A percentile compares a stretch with the other conserved stretches of the same genome.
Conservation (phyloP, 1,140 invertebrate species). For the Holcopasites calliopsidis region DNA sequence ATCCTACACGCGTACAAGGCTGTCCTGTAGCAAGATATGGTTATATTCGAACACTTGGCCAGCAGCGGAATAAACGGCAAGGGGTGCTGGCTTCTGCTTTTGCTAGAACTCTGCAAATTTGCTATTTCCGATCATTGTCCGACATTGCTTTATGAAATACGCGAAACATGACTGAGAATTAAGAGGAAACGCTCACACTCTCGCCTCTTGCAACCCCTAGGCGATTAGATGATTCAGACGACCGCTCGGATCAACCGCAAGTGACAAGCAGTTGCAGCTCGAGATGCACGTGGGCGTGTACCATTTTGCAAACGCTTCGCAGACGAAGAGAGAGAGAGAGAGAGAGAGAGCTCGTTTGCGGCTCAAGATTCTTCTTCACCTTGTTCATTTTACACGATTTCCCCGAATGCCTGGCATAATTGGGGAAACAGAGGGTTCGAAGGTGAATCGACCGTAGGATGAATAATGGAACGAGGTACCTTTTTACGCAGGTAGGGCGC, state of each 20-base stretch:
- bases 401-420: not conserved
- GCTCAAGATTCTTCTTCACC: not conserved
- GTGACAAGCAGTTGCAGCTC: not conserved
- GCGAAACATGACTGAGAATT: not conserved
- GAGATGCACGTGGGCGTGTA: constrained; percentile 50
- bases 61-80: not conserved
- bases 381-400: not conserved
- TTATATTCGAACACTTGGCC: not conserved
- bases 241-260: constrained; percentile 9
- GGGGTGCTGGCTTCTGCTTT: constrained; percentile 7
- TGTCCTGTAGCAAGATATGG: not conserved
- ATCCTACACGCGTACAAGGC: not conserved
- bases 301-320: constrained; percentile 51
- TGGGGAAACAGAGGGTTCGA: not conserved
- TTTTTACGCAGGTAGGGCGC: too few species aligned
- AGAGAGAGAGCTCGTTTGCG: constrained; percentile 28
- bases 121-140: too few species aligned
- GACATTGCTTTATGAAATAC: not conserved
- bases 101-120: too few species aligned
- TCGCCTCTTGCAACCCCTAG: not conserved
- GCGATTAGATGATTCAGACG: constrained; percentile 19
- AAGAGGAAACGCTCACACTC: not conserved
- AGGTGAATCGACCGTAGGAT: constrained; percentile 12
- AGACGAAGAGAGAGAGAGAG: too few species aligned
- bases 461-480: too few species aligned